Evolutionary conservation across 1,140 invertebrate species (phyloP).

Genomic region (Pseudomyrmex flavicornis): DNA sequence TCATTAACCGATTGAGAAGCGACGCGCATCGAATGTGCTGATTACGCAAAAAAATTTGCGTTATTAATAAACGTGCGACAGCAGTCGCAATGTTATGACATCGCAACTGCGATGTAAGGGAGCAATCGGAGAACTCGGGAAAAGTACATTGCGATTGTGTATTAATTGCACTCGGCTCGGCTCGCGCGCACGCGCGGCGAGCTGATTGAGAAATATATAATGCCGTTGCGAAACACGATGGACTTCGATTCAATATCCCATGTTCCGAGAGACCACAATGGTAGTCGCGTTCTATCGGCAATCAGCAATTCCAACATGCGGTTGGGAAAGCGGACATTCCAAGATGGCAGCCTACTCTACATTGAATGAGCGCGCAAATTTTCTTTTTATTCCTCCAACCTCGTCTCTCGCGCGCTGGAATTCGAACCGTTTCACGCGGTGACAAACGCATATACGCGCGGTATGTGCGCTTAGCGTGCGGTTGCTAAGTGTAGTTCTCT

Average conservation of each 20-base stretch:
- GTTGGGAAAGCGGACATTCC: conserved; percentile 50
- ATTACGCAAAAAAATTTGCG: not conserved
- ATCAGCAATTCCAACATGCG: conserved; percentile 49
- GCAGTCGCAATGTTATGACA: not conserved
- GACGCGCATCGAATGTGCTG: too few relatives aligned
- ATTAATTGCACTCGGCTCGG: conserved; percentile 37
- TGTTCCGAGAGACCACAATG: conserved; percentile 15
- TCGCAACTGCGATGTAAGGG: too few relatives aligned
- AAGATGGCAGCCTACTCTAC: conserved; percentile 55
- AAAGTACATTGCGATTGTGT: not conserved
- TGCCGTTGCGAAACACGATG: conserved; percentile 43
- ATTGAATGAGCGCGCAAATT: conserved; percentile 42
- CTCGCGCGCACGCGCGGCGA: not conserved
- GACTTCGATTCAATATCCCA: conserved; percentile 42
- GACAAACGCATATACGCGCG: not conserved
- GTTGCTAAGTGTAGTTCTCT: conserved; percentile 2
- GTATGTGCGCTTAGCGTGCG: not conserved
- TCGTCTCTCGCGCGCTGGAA: not conserved
- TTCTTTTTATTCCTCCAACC: conserved; percentile 2
- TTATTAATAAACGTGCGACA: not conserved
- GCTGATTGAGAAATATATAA: conserved; percentile 34
- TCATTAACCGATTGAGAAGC: not conserved
- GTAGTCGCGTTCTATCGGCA: conserved; percentile 9
- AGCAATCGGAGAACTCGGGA: not conserved
- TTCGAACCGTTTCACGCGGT: conserved; percentile 3